These are phyloP conservation scores for Dugesia japonica DNA, from an alignment of 2,888 invertebrate genomes.

Conservation along the genomic window DNA sequence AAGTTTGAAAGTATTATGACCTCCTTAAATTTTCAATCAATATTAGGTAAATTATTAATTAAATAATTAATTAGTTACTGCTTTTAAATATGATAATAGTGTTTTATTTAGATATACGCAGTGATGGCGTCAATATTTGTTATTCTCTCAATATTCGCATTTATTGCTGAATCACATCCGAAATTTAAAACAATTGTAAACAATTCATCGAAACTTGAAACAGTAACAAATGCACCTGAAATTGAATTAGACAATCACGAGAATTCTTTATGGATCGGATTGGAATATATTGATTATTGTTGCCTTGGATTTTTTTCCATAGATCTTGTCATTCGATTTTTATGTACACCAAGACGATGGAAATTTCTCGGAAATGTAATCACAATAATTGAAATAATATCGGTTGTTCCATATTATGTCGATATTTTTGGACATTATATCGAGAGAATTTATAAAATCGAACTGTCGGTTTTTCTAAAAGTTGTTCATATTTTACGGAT, in stretches of 20 bases:
- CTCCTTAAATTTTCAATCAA: too few relatives aligned
- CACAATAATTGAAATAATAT: slow-evolving; percentile 31
- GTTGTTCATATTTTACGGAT: slow-evolving; percentile 28
- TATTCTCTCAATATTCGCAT: slow-evolving; percentile 31
- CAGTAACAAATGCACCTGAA: background rate
- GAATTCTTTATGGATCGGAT: slow-evolving; percentile 8
- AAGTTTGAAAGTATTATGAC: too few relatives aligned
- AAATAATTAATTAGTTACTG: too few relatives aligned
- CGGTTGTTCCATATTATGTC: slow-evolving; percentile 30
- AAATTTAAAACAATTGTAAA: background rate
- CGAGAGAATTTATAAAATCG: slow-evolving; percentile 12
- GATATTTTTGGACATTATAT: slow-evolving; percentile 25
- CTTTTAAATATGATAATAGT: too few relatives aligned
- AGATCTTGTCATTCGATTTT: slow-evolving; percentile 28
- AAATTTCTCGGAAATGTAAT: slow-evolving; percentile 23
- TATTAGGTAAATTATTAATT: too few relatives aligned
- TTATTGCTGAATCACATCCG: slow-evolving; percentile 32
- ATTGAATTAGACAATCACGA: background rate
- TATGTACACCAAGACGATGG: slow-evolving; percentile 17
- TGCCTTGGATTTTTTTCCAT: slow-evolving; percentile 30
- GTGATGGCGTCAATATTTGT: slow-evolving; percentile 29
- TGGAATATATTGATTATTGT: slow-evolving; percentile 30
- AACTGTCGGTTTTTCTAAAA: slow-evolving; percentile 24
- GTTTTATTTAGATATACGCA: slow-evolving; percentile 33
- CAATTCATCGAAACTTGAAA: background rate